Evolutionary conservation across 2,113 vertebrate species (phyloP).

Genomic region (Eupsittula cactorum): DNA sequence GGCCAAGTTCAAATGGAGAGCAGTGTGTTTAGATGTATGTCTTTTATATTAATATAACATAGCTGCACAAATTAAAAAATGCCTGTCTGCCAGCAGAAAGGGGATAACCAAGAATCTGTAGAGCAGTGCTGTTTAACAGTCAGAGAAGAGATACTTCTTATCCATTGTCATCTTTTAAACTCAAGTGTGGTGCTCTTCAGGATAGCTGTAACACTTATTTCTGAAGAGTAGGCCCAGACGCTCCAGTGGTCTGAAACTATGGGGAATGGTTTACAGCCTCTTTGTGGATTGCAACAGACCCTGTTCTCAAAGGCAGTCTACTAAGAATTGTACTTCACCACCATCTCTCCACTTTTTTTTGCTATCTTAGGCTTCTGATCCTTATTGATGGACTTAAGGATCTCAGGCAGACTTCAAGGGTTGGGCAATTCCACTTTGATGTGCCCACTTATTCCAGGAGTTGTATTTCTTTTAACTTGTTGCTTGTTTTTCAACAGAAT

Average conservation of each 20-base stretch:
- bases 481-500: constrained; percentile 78
- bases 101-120: background rate
- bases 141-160: background rate
- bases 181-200: background rate
- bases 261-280: background rate
- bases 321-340: background rate
- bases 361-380: background rate
- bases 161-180: background rate
- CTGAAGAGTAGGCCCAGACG: background rate
- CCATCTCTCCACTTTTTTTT: background rate
- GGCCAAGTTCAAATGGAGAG: background rate
- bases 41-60: background rate
- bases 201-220: background rate
- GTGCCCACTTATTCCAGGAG: background rate
- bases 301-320: background rate
- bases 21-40: background rate
- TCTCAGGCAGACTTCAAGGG: background rate
- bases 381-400: background rate
- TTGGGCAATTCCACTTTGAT: background rate
- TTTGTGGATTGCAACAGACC: background rate
- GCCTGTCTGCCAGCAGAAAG: background rate
- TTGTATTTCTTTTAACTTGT: background rate
- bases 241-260: background rate
- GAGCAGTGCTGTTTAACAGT: background rate
- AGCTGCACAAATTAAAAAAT: background rate